A percentile compares a stretch with the other conserved stretches of the same genome.
Evolutionary conservation across 2,888 invertebrate species (phyloP).

Genomic region (Tinea semifulvella): DNA sequence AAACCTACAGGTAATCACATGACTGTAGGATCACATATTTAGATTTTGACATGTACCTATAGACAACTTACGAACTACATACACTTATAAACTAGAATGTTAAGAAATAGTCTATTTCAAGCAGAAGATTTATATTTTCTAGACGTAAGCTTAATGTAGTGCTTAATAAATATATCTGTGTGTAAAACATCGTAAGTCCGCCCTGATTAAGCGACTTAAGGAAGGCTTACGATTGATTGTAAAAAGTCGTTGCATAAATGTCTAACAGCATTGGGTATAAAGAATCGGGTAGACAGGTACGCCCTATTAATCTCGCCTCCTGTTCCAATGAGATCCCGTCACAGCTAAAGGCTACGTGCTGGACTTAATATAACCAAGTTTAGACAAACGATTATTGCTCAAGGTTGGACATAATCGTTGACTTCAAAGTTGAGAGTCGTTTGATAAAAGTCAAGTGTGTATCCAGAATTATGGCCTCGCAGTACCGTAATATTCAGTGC

Average conservation of each 20-base stretch:
- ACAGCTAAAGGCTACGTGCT: conserved; percentile 12
- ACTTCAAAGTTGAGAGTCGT: too few relatives aligned
- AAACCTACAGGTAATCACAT: too few relatives aligned
- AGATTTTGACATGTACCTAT: too few relatives aligned
- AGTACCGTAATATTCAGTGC: conserved; percentile 12
- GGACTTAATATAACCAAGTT: neutral
- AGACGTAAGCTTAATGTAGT: neutral
- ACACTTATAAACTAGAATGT: too few relatives aligned
- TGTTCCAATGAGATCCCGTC: conserved; percentile 6
- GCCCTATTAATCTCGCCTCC: conserved; percentile 12
- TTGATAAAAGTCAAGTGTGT: neutral
- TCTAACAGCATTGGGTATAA: conserved; percentile 5
- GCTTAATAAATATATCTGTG: too few relatives aligned
- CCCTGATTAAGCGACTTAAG: too few relatives aligned
- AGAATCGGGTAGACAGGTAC: conserved; percentile 11
- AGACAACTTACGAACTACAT: too few relatives aligned
- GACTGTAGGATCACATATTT: too few relatives aligned
- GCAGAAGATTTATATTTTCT: neutral
- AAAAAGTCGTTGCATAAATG: conserved; percentile 4
- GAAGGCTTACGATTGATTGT: too few relatives aligned
- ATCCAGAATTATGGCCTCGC: neutral
- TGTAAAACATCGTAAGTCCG: too few relatives aligned
- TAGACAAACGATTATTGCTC: neutral
- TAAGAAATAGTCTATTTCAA: too few relatives aligned
- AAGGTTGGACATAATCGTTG: neutral